Conservation (phyloP, 2,797 vertebrate genomes). For the Clarias pachynema region DNA sequence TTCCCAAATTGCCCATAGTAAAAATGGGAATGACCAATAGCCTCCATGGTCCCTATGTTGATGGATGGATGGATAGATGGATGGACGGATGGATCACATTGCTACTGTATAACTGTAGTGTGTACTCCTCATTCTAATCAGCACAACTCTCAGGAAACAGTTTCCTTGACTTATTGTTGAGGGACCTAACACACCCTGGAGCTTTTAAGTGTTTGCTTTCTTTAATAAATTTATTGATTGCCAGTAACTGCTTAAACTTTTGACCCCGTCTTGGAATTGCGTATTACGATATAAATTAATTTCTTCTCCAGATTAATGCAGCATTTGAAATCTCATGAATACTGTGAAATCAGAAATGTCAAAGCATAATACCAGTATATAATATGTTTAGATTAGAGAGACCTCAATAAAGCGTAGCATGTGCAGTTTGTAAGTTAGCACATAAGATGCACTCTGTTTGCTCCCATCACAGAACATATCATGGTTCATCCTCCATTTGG, state of each 20-base stretch:
- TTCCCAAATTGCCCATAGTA: too few relatives aligned
- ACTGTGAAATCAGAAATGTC: background rate
- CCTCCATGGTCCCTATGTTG: too few relatives aligned
- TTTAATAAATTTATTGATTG: background rate
- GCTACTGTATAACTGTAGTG: background rate
- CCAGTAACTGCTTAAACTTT: background rate
- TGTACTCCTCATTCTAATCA: background rate
- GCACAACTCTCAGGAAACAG: background rate
- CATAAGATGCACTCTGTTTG: background rate
- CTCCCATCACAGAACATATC: background rate
- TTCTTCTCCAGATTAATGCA: background rate
- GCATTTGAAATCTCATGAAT: background rate
- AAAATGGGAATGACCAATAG: too few relatives aligned
- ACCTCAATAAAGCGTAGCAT: background rate
- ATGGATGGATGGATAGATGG: too few relatives aligned
- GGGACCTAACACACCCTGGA: background rate
- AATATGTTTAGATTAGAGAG: background rate
- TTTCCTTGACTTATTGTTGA: background rate
- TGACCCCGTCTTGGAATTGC: background rate
- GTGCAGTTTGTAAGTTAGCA: background rate
- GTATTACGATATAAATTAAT: background rate
- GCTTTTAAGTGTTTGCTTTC: background rate
- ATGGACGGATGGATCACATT: background rate
- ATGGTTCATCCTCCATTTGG: slow-evolving; percentile 62
- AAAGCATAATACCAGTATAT: background rate